Evolutionary conservation across 1,140 invertebrate species (phyloP), one percentile per base, ranked within the genome.

Genomic region (Dufourea novaeangliae): DNA sequence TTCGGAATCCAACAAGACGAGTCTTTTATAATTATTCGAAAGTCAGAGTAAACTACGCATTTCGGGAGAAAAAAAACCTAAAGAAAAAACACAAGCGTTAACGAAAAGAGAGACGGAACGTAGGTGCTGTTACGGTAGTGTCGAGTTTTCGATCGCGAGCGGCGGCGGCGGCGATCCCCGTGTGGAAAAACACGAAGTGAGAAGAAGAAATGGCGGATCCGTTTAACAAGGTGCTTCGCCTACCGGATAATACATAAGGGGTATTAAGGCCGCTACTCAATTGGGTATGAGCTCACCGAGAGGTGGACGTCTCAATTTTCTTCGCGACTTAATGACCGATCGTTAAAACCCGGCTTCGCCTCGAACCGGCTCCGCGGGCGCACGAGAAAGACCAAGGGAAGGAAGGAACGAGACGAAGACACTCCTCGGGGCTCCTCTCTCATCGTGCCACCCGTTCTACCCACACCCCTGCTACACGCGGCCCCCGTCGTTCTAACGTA

Each of bases 281-380:
- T 89, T 88, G 88, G 88, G 82, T 87, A 87, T 89, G 87, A 84
- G 84, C 74, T 83, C 59, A 75, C 82, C 54, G 67, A 83, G 81
- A 88, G 87, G 84, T 87, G 86, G 87, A 90, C 88, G 87, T 89
- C 89, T 90, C 89, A 90, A 90, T 90, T 89, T 90, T 88, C 87
- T 88, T 86, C 86, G 85, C 86, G 86, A 86, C 88, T 89, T 90
- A 90, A 90, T 89, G 89, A 90, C 88, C 88, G 87, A 88, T 90
- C 89, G 88, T 90, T 90, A 89, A 90, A 87, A 88, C 82, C 86
- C 83, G 81, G 69, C 81, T 85, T 80, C 79, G 82, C 79, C 81
- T 82, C 76, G 86, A 90, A 90, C 89, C 89, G 88, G 89, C 89
- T 90, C 63, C 72, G 37, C 25, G 62, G n/a, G 71, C 62, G 41